Base-by-base conservation (phyloP, 1,140 invertebrate species). In the Andrena cerasifolii region DNA sequence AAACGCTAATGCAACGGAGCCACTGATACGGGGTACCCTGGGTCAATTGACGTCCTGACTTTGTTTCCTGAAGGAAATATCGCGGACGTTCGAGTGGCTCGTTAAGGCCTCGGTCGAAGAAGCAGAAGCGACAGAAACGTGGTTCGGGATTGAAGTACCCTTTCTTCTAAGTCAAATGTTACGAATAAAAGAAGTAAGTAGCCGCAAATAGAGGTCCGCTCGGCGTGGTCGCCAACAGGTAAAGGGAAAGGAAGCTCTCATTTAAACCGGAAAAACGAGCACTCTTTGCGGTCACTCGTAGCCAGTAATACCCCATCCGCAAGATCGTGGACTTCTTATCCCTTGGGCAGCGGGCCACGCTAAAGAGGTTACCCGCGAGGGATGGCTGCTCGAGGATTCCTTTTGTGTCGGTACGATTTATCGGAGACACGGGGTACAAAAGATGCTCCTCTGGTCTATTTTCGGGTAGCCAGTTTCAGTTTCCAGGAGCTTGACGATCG, bases 211-310 rank as follows among this genome's bases (percentile, higher is more conserved):
- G 18, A 54, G 61, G 54, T n/a, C 47, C 47, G 18, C 16, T 14
- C 51, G 6, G 14, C 31, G 18, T 16, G 8, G n/a, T 31, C 10
- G 18, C 16, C 31, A 6, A n/a, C 16, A 14, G 47, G 24, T 45
- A 51, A 45, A 28, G n/a, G 21, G n/a, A 74, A 66, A 33, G 18
- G 49, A 40, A 18, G 36, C 24, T 16, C 28, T 16, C 61, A 10
- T 31, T 66, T 56, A 24, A 56, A 18, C 61, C 6, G n/a, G 33
- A 56, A 54, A 66, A 65, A 45, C 12, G 4, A 16, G 21, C 18
- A 45, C 14, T 56, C 61, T 74, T 66, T 74, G 72, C 51, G 61
- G 61, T 74, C 49, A 54, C 21, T 74, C 18, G n/a, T 45, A n/a
- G n/a, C 40, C 72, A 21, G 49, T 40, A 65, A 74, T 74, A 66